Evolutionary conservation across 2,113 vertebrate species (phyloP).

Genomic region (Oryzias celebensis): DNA sequence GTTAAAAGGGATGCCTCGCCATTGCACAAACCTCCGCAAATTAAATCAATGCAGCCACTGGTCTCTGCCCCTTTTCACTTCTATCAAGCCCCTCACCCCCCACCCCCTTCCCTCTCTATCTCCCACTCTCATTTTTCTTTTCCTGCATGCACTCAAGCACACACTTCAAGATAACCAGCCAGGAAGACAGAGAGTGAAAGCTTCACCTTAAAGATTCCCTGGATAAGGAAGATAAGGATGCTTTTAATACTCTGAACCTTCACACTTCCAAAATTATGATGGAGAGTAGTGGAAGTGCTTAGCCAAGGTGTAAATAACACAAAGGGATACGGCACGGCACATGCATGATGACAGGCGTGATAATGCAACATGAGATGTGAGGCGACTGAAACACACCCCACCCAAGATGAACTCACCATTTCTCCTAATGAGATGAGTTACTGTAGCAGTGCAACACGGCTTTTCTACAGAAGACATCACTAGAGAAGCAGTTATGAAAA

Average conservation of each 20-base stretch:
- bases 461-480: slow-evolving; percentile 47
- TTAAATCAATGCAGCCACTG: slow-evolving; percentile 78
- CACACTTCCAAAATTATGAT: slow-evolving; percentile 35
- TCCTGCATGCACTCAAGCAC: slow-evolving; percentile 11
- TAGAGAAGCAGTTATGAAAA: slow-evolving; percentile 42
- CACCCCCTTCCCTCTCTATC: background rate
- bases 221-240: slow-evolving; percentile 57
- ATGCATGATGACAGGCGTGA: slow-evolving; percentile 61
- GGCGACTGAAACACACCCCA: slow-evolving; percentile 62
- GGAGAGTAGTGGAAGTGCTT: slow-evolving; percentile 17
- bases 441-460: slow-evolving; percentile 45
- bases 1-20: slow-evolving; percentile 88
- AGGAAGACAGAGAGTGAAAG: slow-evolving; percentile 37
- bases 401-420: slow-evolving; percentile 69
- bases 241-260: slow-evolving; percentile 52
- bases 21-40: slow-evolving; percentile 82
- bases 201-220: slow-evolving; percentile 36
- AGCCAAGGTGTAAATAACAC: slow-evolving; percentile 50
- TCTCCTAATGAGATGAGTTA: slow-evolving; percentile 69
- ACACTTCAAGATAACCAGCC: slow-evolving; percentile 27
- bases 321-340: slow-evolving; percentile 54
- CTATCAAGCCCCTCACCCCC: slow-evolving; percentile 43
- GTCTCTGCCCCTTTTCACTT: slow-evolving; percentile 71
- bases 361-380: slow-evolving; percentile 70
- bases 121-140: slow-evolving; percentile 41